Conservation (phyloP, 30 jellyfish, hydroid and myxozoan genomes). For the Haliclystus octoradiatus region DNA sequence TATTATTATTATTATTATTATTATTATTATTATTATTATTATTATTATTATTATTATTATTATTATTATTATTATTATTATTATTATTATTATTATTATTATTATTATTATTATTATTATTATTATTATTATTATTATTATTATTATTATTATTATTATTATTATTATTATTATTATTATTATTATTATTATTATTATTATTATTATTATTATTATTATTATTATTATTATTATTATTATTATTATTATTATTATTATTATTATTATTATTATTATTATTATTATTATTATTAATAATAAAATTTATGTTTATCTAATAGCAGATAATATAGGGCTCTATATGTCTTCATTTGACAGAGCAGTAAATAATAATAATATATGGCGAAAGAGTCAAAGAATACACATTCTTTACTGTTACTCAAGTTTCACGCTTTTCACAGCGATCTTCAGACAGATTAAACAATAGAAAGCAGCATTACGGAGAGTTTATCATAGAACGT, state of each 20-base stretch:
- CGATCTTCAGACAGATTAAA: too few relatives aligned
- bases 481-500: too few relatives aligned
- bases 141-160: conserved; percentile 2
- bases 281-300: not conserved
- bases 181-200: conserved; percentile 2
- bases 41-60: not conserved
- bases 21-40: conserved; percentile 2
- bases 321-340: too few relatives aligned
- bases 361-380: too few relatives aligned
- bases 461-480: too few relatives aligned
- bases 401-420: too few relatives aligned
- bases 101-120: conserved; percentile 1
- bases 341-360: too few relatives aligned
- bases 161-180: conserved; percentile 2
- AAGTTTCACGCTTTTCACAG: too few relatives aligned
- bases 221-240: not conserved
- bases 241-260: conserved; percentile 3
- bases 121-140: not conserved
- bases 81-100: not conserved
- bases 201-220: conserved; percentile 1
- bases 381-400: too few relatives aligned
- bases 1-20: conserved; percentile 3
- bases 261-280: conserved; percentile 2
- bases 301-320: too few relatives aligned
- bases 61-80: not conserved